Evolutionary conservation across 2,797 vertebrate genomes (phyloP).

Genomic region (Phalloptychus januarius): DNA sequence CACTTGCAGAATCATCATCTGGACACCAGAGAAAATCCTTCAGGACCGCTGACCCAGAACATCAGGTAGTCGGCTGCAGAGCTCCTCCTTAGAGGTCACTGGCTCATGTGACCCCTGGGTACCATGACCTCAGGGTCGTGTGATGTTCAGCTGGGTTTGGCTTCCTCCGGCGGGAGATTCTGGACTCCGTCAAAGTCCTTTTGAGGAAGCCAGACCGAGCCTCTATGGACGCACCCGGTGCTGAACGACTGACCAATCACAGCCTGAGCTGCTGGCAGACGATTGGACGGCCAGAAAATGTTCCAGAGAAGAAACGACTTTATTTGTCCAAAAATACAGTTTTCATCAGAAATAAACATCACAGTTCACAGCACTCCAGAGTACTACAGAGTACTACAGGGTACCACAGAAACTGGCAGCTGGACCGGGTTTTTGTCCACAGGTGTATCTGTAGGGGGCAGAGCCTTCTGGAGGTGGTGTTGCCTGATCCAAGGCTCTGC

Average conservation of each 20-base stretch:
- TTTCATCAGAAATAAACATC: slow-evolving; percentile 55
- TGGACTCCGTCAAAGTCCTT: too few species aligned
- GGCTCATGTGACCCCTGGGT: too few species aligned
- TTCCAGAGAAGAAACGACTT: slow-evolving; percentile 45
- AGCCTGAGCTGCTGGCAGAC: not conserved
- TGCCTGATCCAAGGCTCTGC: slow-evolving; percentile 7
- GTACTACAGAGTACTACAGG: not conserved
- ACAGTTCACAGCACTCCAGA: slow-evolving; percentile 33
- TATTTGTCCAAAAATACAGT: slow-evolving; percentile 69
- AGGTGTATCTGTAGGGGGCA: not conserved
- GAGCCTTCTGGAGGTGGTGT: not conserved
- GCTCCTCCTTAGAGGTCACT: too few species aligned
- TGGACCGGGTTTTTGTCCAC: not conserved
- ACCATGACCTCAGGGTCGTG: too few species aligned
- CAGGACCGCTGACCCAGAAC: too few species aligned
- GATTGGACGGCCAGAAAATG: not conserved
- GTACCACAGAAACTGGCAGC: slow-evolving; percentile 1
- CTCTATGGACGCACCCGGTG: not conserved
- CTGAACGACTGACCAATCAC: not conserved
- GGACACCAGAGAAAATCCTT: too few species aligned
- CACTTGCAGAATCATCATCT: too few species aligned
- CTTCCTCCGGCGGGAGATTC: too few species aligned
- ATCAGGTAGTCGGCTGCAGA: too few species aligned
- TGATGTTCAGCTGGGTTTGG: too few species aligned
- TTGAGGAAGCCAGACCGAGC: too few species aligned